Evolutionary conservation across 2,888 invertebrate species (phyloP).

Genomic region (Xiphydria camelus): DNA sequence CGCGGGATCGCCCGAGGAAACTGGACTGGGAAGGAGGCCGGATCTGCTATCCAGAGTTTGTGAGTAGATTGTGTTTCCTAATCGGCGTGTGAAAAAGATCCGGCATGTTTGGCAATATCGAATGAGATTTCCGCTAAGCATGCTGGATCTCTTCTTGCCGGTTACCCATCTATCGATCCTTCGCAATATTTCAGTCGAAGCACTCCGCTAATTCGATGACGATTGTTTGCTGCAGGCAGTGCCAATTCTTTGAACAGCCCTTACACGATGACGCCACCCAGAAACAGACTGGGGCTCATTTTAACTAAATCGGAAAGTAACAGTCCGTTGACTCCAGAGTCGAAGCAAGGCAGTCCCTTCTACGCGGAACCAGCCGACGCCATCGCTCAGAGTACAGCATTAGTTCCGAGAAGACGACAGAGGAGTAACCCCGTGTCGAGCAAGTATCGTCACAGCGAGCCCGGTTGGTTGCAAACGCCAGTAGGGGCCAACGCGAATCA

Average conservation of each 20-base stretch:
- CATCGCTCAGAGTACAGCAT: slow-evolving; percentile 61
- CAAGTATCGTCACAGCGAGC: slow-evolving; percentile 53
- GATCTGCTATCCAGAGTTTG: slow-evolving; percentile 55
- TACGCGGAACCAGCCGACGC: slow-evolving; percentile 90
- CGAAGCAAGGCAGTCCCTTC: slow-evolving; percentile 81
- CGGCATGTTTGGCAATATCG: too few relatives aligned
- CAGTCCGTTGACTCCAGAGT: slow-evolving; percentile 50
- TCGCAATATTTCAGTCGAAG: background rate
- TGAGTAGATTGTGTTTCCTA: slow-evolving; percentile 30
- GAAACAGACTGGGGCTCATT: slow-evolving; percentile 49
- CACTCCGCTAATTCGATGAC: too few relatives aligned
- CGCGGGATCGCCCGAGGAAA: slow-evolving; percentile 41
- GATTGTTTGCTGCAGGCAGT: slow-evolving; percentile 58
- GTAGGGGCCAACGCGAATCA: slow-evolving; percentile 25
- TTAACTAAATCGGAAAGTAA: slow-evolving; percentile 49
- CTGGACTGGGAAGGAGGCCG: slow-evolving; percentile 45
- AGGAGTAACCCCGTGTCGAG: slow-evolving; percentile 45
- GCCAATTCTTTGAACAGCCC: slow-evolving; percentile 63
- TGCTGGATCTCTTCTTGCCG: too few relatives aligned
- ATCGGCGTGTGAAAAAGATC: too few relatives aligned
- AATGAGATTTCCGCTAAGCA: too few relatives aligned
- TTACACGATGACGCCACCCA: slow-evolving; percentile 47
- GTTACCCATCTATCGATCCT: too few relatives aligned
- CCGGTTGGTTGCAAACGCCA: slow-evolving; percentile 50
- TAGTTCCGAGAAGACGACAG: slow-evolving; percentile 42